Percentiles rank a stretch among this genome's conserved stretches.
Conservation (phyloP, 2,888 invertebrate species). For the Pseudococcus jackbeardsleyi region DNA sequence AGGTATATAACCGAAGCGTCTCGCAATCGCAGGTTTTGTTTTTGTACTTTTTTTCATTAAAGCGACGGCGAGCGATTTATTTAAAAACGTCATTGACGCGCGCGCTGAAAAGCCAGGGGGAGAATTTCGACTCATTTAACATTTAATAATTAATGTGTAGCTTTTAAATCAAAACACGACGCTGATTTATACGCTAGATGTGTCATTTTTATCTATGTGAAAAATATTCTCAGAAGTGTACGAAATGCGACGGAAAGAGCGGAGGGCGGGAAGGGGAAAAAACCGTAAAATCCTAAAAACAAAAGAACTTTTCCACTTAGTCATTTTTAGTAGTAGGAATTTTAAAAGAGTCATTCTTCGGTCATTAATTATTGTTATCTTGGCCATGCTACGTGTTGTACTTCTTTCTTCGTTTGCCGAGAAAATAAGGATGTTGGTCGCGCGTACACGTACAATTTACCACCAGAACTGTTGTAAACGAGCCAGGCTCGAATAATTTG, state of each 20-base stretch:
- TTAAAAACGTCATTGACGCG: background rate
- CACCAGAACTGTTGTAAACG: background rate
- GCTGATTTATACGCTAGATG: constrained; percentile 41
- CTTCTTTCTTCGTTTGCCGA: background rate
- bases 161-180: constrained; percentile 50
- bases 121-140: constrained; percentile 37
- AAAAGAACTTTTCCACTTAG: constrained; percentile 50
- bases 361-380: constrained; percentile 52
- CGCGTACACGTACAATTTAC: background rate
- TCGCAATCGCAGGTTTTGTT: background rate
- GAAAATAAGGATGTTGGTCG: background rate
- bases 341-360: constrained; percentile 16
- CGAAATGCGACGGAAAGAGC: background rate
- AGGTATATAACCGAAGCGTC: background rate
- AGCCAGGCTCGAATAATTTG: background rate
- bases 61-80: constrained; percentile 13
- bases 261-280: background rate
- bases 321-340: constrained; percentile 43
- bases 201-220: constrained; percentile 34
- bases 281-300: constrained; percentile 18
- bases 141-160: constrained; percentile 41
- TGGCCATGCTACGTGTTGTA: constrained; percentile 1
- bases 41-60: background rate
- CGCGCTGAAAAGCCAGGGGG: background rate
- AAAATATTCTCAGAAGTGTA: constrained; percentile 8